Base-by-base conservation (phyloP, 53 echinoderm and acorn worm species). In the Arbacia lixula region DNA sequence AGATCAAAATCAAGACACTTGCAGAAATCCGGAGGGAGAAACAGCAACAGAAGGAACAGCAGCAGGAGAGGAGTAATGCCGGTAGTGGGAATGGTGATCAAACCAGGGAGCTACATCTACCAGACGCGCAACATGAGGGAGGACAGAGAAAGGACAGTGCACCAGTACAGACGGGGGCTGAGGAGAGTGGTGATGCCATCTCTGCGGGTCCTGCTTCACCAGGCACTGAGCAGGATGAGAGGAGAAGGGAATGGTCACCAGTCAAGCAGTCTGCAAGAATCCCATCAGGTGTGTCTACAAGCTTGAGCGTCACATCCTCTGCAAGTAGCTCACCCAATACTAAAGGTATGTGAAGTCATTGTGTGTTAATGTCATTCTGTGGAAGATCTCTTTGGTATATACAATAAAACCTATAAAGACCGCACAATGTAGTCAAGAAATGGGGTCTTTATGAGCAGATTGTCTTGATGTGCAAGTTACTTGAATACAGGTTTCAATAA, bases 1-100 rank as follows among this genome's bases (percentile, higher is more conserved):
- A 78, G 30, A 78, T 78, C 79, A 78, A 78, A 28, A 78, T 78
- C 79, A 78, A 78, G 60, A 78, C 79, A 0, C 60, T 78, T 12
- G 79, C 60, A 2, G 79, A 78, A 61, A 78, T 78, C 43, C 35
- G 79, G 61, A 78, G 79, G 39, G 79, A 78, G 29, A 78, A 60
- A 19, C 77, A 77, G 11, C 60, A 78, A 3, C 36, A 56, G 25
- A 24, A 64, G 33, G 14, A 17, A 21, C 14, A 40, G 68, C 49
- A 72, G 50, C 57, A 56, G 57, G 12, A 56, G 57, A 12, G 25
- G 71, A 43, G 5, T 71, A 29, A 29, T 71, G 49, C 9, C 16
- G 26, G 46, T 46, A 46, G 46, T n/a, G n/a, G n/a, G 57, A 20
- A 11, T 21, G 5, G 57, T 12, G 20, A 21, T 31, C 75, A 52